Conservation (phyloP, 2,797 vertebrate genomes). For the Malacoraja senta region DNA sequence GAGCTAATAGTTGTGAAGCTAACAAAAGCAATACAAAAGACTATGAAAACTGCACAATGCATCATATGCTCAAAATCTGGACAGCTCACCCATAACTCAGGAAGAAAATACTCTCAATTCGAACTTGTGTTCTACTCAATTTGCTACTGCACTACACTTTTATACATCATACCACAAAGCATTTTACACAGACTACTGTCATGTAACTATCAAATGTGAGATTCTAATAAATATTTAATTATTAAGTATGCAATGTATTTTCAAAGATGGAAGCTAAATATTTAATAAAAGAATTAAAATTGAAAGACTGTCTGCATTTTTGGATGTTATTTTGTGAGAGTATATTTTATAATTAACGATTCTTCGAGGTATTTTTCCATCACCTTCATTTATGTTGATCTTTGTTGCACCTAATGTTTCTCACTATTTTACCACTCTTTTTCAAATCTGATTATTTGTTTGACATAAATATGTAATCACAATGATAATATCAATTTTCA, state of each 20-base stretch:
- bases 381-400: not conserved
- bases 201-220: not conserved
- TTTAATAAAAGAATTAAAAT: not conserved
- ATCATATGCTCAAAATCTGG: not conserved
- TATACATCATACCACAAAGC: not conserved
- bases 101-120: not conserved
- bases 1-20: not conserved
- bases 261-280: not conserved
- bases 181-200: not conserved
- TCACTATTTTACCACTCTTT: not conserved
- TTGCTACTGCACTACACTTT: not conserved
- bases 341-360: constrained; percentile 1
- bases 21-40: not conserved
- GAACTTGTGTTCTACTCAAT: not conserved
- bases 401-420: not conserved
- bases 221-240: constrained; percentile 15
- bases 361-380: not conserved
- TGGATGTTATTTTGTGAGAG: not conserved
- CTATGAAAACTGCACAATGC: not conserved
- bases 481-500: not conserved
- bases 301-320: not conserved
- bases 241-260: not conserved
- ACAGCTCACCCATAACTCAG: not conserved
- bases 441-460: constrained; percentile 22
- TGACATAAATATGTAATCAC: constrained; percentile 22